Base-by-base conservation (phyloP, 2,888 invertebrate genomes). In the Sceliomorpha sp. region DNA sequence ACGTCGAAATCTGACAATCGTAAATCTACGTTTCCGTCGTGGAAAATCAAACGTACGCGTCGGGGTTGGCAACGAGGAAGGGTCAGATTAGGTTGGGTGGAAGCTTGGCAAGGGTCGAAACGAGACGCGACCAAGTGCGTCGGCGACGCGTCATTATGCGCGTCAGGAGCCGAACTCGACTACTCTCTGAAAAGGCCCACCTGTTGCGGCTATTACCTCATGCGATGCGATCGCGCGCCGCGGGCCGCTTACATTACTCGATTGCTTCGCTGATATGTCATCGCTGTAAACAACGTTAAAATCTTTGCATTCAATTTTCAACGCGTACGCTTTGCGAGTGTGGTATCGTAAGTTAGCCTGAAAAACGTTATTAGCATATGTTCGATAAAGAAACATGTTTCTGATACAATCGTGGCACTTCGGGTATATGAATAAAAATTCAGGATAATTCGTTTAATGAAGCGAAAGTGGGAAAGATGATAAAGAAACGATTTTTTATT, bases 151-250 rank as follows among this genome's bases (percentile, higher is more conserved):
- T 74, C 71, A 73, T 75, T 78, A 78, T 63, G 74, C 63, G 77
- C 51, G 53, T 26, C 74, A 44, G 53, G 73, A 74, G 74, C 74
- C 72, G 74, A 77, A 75, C 72, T 40, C 45, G 71, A 73, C 74
- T 75, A 72, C 73, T 72, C 74, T 67, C 68, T 73, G 70, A 76
- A 83, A 82, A 78, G 77, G 78, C 78, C 83, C 83, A 85, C 85
- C 84, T 85, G 85, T 85, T 85, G 85, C 84, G 66, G 74, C 73
- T 51, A 60, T 70, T 66, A 66, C 58, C 69, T 62, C 53, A 7
- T 14, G 66, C 66, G 66, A 69, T 63, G 56, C 47, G 60, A 66
- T 69, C 63, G 63, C 58, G 37, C 63, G 53, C 53, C 60, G 47
- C 53, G 51, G 45, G 40, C 42, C 50, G 63, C 64, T 66, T 58